A percentile compares a stretch with the other conserved stretches of the same genome.
Evolutionary conservation across 2,888 invertebrate species (phyloP).

Genomic region (Listrodromus nycthemerus): DNA sequence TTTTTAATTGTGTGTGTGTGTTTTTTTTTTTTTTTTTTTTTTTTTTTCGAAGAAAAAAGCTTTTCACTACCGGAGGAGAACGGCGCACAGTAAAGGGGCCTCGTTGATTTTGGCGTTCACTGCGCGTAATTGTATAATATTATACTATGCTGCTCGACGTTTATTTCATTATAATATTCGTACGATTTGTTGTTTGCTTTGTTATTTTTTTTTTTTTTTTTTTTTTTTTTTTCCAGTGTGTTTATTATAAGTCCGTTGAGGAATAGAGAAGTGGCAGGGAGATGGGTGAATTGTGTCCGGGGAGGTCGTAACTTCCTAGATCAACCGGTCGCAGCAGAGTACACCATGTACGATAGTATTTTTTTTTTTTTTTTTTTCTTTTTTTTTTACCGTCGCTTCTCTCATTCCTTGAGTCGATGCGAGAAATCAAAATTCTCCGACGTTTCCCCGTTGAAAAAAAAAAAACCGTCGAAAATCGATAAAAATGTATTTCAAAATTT

Average conservation of each 20-base stretch:
- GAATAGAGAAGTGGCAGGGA: constrained; percentile 25
- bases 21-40: constrained; percentile 12
- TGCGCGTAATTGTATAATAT: constrained; percentile 32
- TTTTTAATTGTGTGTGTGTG: no score
- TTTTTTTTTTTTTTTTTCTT: constrained; percentile 6
- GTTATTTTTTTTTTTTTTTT: not conserved
- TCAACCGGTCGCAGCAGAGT: constrained; percentile 32
- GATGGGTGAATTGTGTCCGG: constrained; percentile 35
- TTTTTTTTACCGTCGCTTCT: constrained; percentile 18
- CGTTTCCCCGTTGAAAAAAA: not conserved
- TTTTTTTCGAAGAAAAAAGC: constrained; percentile 31
- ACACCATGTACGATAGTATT: constrained; percentile 13
- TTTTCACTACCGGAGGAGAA: constrained; percentile 52
- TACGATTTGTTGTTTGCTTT: constrained; percentile 27
- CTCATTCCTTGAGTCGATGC: constrained; percentile 19
- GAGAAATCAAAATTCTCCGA: not conserved
- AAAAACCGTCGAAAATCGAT: no score
- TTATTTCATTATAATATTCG: constrained; percentile 22
- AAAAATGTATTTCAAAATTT: no score
- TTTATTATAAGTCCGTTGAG: constrained; percentile 32
- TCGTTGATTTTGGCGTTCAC: constrained; percentile 27
- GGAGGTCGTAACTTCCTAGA: constrained; percentile 29
- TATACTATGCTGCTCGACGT: constrained; percentile 32
- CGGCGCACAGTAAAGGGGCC: constrained; percentile 28
- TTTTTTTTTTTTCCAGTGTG: constrained; percentile 1